A percentile compares a stretch with the other conserved stretches of the same genome.
These are phyloP conservation scores for Platygyra sinensis DNA, from an alignment of 64 coral and sea anemone genomes.

Conservation along the genomic window DNA sequence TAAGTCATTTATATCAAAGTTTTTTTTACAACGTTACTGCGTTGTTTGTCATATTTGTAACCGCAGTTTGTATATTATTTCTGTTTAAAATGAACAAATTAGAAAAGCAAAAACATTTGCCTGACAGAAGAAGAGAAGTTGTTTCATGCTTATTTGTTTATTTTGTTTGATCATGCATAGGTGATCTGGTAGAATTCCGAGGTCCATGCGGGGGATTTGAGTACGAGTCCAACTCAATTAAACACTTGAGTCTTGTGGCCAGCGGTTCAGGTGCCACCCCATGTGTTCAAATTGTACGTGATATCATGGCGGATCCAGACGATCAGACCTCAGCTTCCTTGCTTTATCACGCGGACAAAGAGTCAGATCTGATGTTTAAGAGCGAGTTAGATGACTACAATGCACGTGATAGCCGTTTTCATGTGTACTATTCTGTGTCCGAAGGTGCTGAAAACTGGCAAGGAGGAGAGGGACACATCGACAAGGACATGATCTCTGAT, in stretches of 20 bases:
- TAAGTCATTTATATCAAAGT: too few species aligned
- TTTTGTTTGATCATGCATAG: not conserved
- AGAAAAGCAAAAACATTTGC: too few species aligned
- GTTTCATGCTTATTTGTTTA: not conserved
- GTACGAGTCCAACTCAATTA: slow-evolving; percentile 43
- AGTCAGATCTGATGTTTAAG: slow-evolving; percentile 27
- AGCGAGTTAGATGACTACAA: slow-evolving; percentile 16
- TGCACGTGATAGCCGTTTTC: not conserved
- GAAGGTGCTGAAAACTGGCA: slow-evolving; percentile 15
- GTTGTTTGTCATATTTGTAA: too few species aligned
- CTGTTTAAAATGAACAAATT: too few species aligned
- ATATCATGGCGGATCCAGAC: not conserved
- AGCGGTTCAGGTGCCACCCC: slow-evolving; percentile 53
- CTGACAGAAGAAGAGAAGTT: too few species aligned
- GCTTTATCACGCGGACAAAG: slow-evolving; percentile 27
- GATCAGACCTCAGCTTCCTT: slow-evolving; percentile 43
- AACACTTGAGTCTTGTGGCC: slow-evolving; percentile 56
- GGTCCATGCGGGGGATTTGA: slow-evolving; percentile 61
- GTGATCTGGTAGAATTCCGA: slow-evolving; percentile 55
- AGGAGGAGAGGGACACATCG: slow-evolving; percentile 50
- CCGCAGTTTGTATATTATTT: too few species aligned
- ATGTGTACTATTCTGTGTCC: slow-evolving; percentile 33
- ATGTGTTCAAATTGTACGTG: slow-evolving; percentile 46
- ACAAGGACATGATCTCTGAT: slow-evolving; percentile 34
- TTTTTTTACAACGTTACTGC: too few species aligned